Evolutionary conservation across 2,888 invertebrate species (phyloP).

Genomic region (Eutolmus rufibarbis): DNA sequence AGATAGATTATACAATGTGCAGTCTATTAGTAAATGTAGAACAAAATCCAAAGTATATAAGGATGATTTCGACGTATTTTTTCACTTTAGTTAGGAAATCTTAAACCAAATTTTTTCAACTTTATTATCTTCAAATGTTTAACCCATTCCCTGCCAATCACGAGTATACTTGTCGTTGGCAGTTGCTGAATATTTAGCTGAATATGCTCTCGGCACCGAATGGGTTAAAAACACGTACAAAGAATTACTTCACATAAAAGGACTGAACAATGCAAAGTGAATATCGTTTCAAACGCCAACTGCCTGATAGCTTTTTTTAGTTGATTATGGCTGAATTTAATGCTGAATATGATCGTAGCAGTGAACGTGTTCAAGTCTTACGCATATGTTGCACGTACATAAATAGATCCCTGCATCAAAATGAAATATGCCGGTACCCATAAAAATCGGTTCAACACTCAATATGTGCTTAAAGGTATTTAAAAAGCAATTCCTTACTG

Average conservation of each 20-base stretch:
- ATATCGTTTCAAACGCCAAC: background rate
- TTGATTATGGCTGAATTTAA: background rate
- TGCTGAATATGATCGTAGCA: background rate
- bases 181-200: too few species aligned
- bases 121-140: background rate
- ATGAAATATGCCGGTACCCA: background rate
- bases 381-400: background rate
- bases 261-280: background rate
- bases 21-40: too few species aligned
- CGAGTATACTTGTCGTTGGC: too few species aligned
- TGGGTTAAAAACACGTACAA: background rate
- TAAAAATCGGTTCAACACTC: background rate
- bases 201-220: too few species aligned
- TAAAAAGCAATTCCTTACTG: background rate
- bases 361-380: background rate
- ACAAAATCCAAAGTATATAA: too few species aligned
- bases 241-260: background rate
- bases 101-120: background rate
- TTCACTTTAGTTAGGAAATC: background rate
- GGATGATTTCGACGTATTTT: too few species aligned
- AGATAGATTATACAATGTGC: background rate
- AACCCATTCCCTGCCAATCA: too few species aligned
- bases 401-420: background rate
- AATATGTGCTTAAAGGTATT: background rate
- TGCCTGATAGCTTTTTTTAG: too few species aligned